Base-by-base conservation (phyloP, 2,113 vertebrate genomes). In the Aspidoscelis tigris region DNA sequence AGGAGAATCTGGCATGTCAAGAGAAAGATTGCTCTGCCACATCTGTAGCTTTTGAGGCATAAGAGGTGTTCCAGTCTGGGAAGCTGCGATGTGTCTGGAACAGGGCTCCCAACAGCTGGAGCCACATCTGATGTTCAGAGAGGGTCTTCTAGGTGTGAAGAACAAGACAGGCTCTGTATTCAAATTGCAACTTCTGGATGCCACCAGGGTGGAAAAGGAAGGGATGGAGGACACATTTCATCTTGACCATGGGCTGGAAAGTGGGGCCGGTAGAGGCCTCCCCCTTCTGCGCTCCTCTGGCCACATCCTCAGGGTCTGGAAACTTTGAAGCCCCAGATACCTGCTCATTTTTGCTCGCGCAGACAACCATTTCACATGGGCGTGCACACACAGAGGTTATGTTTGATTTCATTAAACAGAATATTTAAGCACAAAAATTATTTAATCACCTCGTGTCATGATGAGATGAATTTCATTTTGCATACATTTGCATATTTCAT, bases 391-490 rank as follows among this genome's bases (percentile, higher is more conserved):
- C 96, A 93, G 96, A 96, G 7, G 96, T 96, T 97, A 96, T 97
- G 97, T 98, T 98, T 98, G 98, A 99, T 98, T 98, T 98, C 97
- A 99, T 99, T 99, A 99, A 98, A 98, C 96, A 96, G 98, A 99
- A 98, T 99, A 98, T 98, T 99, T 99, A 98, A 99, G 97, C 98
- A 97, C 98, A 98, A 98, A 99, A 69, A 80, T 71, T 70, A 33
- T 81, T 55, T 71, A 98, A 98, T 98, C 98, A 98, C 97, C 97
- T 98, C 96, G 97, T 98, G 98, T 98, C 98, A 98, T 99, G 98
- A 98, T 96, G 96, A 98, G 97, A 98, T 98, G 97, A 97, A 98
- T 98, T 98, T 97, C 97, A 96, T 98, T 98, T 98, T 98, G 98
- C 98, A 99, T 98, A 97, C 91, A 98, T 99, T 98, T 98, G 98